A percentile compares a stretch with the other conserved stretches of the same genome.
Conservation (phyloP, 2,113 vertebrate genomes). For the Suricata suricatta region DNA sequence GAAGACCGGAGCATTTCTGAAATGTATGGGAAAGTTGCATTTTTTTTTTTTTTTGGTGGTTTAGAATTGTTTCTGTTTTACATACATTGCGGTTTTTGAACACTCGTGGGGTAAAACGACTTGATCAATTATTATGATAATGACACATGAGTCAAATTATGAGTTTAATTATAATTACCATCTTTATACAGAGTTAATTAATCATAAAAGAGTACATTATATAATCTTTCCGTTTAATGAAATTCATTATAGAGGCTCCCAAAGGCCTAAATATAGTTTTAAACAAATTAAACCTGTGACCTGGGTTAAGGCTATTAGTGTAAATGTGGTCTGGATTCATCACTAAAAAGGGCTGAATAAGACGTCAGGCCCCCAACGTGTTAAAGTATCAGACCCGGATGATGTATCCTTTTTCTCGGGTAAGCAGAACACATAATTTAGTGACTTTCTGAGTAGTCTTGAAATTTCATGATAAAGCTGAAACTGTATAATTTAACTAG, state of each 20-base stretch:
- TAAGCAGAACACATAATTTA: conserved; percentile 52
- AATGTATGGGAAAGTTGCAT: not conserved
- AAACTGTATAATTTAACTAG: conserved; percentile 16
- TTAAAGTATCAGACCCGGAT: conserved; percentile 32
- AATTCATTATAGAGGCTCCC: conserved; percentile 77
- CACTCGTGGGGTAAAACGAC: conserved; percentile 72
- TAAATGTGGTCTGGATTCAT: conserved; percentile 60
- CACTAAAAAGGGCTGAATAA: not conserved
- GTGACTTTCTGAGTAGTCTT: conserved; percentile 49
- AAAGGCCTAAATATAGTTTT: conserved; percentile 76
- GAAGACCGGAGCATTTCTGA: not conserved
- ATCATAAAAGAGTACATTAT: conserved; percentile 81
- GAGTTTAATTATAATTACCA: conserved; percentile 83
- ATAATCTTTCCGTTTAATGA: conserved; percentile 79
- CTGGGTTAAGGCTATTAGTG: conserved; percentile 62
- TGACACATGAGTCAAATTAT: conserved; percentile 79
- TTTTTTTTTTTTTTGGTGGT: conserved; percentile 5
- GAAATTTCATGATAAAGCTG: conserved; percentile 36
- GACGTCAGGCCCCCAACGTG: conserved; percentile 25
- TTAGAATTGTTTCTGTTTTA: conserved; percentile 54
- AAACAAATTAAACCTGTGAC: conserved; percentile 79
- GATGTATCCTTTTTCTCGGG: conserved; percentile 35
- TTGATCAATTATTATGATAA: conserved; percentile 82
- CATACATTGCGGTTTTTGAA: conserved; percentile 36
- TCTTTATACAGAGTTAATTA: conserved; percentile 84